These are phyloP conservation scores for Enteromius fasciolatus DNA, from an alignment of 2,797 vertebrate species.

Conservation along the genomic window DNA sequence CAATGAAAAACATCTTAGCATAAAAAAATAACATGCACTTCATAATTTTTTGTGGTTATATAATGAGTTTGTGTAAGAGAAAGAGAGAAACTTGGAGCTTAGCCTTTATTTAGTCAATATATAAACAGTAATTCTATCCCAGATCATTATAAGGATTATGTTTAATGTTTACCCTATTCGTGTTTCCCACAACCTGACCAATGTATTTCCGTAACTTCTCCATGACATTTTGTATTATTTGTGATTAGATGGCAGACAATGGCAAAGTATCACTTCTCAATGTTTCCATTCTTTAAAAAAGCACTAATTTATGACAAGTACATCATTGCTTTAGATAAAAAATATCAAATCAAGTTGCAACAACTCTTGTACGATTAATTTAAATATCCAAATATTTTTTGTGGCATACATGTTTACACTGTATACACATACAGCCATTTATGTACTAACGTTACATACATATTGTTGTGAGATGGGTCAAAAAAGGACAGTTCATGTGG, in stretches of 20 bases:
- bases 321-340: background rate
- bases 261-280: no score
- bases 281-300: background rate
- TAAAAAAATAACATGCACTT: background rate
- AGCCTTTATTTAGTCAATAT: background rate
- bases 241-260: background rate
- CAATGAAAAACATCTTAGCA: conserved; percentile 5
- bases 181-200: background rate
- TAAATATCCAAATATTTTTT: background rate
- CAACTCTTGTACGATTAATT: background rate
- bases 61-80: background rate
- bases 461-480: background rate
- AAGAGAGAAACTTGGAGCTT: background rate
- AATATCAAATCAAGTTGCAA: background rate
- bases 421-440: background rate
- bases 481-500: background rate
- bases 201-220: background rate
- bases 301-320: background rate
- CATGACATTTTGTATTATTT: background rate
- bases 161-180: no score
- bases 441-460: background rate
- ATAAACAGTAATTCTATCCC: background rate
- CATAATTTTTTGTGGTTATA: background rate
- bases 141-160: background rate
- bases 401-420: background rate